Base-by-base conservation (phyloP, 2,888 invertebrate genomes). In the Gortyna flavago region DNA sequence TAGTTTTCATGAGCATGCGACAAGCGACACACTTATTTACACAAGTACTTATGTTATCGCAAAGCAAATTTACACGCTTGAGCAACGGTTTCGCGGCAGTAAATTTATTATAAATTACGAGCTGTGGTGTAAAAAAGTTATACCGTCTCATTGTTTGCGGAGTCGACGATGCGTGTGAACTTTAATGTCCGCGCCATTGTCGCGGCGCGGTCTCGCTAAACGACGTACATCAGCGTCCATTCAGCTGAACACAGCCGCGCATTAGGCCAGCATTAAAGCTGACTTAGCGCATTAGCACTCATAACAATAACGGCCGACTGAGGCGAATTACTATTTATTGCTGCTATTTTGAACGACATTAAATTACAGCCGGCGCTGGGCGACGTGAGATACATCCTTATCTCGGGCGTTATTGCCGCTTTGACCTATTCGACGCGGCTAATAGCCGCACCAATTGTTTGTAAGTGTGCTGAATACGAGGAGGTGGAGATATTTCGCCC, bases 141-240 rank as follows among this genome's bases (percentile, higher is more conserved):
- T 82, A 88, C 83, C 87, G 84, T 90, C 88, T 90, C 91, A 91
- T 93, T 94, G 93, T 94, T 93, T 91, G 91, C 86, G 84, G 76
- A 91, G 90, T 88, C 88, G 90, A 84, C 91, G 92, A 91, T 91
- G 93, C 95, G 94, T 95, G 95, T 93, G 95, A 95, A 93, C 91
- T 90, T 90, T 83, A 84, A 87, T 89, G 88, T 89, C 87, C 77
- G 79, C 77, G 84, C 86, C 86, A 91, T 92, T 92, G 90, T 91
- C 85, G 89, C 85, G 71, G 85, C 81, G n/a, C n/a, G 73, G 85
- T 81, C 75, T 83, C 86, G 82, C 85, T 90, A 91, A 93, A 90
- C 90, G 92, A 91, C 90, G 88, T 88, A 89, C 92, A 92, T 91
- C 91, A 88, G 79, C 84, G 80, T 84, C 89, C 86, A 91, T 91